Base-by-base conservation (phyloP, 35 echinoderm and acorn worm species). In the Ophiothrix spiculata region DNA sequence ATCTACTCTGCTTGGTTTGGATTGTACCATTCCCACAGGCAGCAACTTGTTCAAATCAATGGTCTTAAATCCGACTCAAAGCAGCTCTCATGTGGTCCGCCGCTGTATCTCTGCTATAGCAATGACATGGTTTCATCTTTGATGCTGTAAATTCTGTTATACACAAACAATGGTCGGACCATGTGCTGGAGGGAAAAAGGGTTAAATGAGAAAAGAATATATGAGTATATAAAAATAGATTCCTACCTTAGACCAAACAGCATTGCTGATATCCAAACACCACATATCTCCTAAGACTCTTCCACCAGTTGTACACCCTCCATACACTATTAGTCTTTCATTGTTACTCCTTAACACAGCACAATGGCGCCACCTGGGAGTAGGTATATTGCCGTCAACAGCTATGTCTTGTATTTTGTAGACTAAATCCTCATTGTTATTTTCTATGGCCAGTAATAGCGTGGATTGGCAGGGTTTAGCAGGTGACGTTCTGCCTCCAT, bases 401-500 rank as follows among this genome's bases (percentile, higher is more conserved):
- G 56, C 38, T 16, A 82, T 74, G 40, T 40, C 38, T 40, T 41
- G 32, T 56, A 38, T n/a, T 37, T 15, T 90, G 39, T 86, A 91
- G 32, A 2, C 32, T 39, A 49, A 78, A 49, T 21, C 32, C 38
- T 23, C 1, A 38, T 78, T 33, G 28, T 31, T 39, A 23, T 37
- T 92, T 21, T 49, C 56, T 11, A 92, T 35, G 56, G 40, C 82
- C 0, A 97, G 37, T 15, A 97, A 38, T 16, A 81, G 14, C 0
- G 85, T 77, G 39, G 38, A 39, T 4, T 75, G 32, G 31, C 73
- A 87, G 31, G 95, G 91, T 81, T 93, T 93, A 15, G 95, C 74
- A 6, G 95, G 95, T 1, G 95, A 97, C 1, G 75, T 97, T n/a
- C 95, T 74, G 11, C 95, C 95, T 81, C 91, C 95, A 82, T 93